Base-by-base conservation (phyloP, 23 tunicate genomes). In the Halocynthia roretzi region DNA sequence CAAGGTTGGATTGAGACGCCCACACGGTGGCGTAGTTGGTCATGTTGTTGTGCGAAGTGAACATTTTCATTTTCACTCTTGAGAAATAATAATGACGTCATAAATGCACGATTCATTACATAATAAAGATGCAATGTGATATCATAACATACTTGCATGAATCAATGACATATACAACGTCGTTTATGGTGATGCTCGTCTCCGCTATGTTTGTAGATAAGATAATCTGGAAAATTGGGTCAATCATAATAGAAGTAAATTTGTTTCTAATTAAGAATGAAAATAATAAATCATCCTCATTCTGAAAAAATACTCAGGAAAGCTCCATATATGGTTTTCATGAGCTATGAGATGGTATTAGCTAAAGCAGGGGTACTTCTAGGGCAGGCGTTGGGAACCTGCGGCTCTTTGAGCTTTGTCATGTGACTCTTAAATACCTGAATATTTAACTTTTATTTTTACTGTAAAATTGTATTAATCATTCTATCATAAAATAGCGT, bases 1-100 rank as follows among this genome's bases (percentile, higher is more conserved):
- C 94, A 71, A 85, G 56, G 74, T 85, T 85, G 7, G 86, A 80
- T 56, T 93, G 93, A 8, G 98, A 93, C 56, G 98, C 98, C 98
- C 94, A 87, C 80, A 93, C 92, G 63, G 98, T 93, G 76, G 98
- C 93, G 61, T 93, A 93, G 83, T 93, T 93, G 62, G 98, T 93
- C 98, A 93, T 86, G 77, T 87, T 87, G 89, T 93, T 87, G 86
- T 93, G 98, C 6, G 92, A 86, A 17, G 92, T 93, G 67, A 93
- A 93, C 98, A 93, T 93, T 85, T 93, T 93, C 98, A 87, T 87
- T 80, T 93, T 87, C 12, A 87, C 98, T 74, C 96, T 89, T 76
- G 54, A 78, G 67, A 62, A 71, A 71, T 71, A 10, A 17, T n/a
- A 23, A 65, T 20, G 22, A 65, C 0, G 10, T 8, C 31, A 48